Percentiles rank a stretch among this genome's conserved stretches.
These are phyloP conservation scores for Oscheius sp. DNA, from an alignment of 1,140 invertebrate genomes.

Conservation along the genomic window DNA sequence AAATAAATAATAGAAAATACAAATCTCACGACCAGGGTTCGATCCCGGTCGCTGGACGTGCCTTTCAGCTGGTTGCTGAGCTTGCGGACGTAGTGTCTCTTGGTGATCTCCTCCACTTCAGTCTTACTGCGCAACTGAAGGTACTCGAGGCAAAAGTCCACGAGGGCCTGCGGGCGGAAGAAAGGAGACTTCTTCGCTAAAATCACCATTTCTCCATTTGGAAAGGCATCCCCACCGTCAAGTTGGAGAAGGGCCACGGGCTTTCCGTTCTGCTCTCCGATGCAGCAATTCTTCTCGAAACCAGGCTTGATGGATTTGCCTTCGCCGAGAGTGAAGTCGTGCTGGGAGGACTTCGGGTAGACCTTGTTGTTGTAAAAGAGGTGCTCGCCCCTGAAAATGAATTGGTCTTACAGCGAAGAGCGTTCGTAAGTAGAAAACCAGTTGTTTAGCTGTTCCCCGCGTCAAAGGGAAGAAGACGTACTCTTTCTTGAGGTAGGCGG, in stretches of 20 bases:
- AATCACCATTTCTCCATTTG: too few relatives aligned
- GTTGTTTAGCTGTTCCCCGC: too few relatives aligned
- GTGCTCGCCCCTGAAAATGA: too few relatives aligned
- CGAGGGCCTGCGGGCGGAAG: not conserved
- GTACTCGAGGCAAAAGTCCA: not conserved
- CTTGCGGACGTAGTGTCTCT: not conserved
- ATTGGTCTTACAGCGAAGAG: too few relatives aligned
- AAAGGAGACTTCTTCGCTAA: conserved; percentile 31
- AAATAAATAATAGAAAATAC: too few relatives aligned
- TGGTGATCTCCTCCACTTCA: not conserved
- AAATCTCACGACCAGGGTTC: too few relatives aligned
- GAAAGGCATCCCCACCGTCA: too few relatives aligned
- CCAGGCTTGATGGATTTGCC: conserved; percentile 24
- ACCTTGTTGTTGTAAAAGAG: too few relatives aligned
- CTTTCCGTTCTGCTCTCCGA: conserved; percentile 9
- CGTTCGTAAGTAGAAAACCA: too few relatives aligned
- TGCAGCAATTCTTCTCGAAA: conserved; percentile 18
- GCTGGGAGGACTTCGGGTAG: not conserved
- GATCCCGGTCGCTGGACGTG: too few relatives aligned
- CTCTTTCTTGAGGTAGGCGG: too few relatives aligned
- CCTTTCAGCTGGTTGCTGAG: not conserved
- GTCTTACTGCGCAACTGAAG: not conserved
- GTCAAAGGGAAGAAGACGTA: too few relatives aligned
- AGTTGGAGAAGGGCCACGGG: not conserved
- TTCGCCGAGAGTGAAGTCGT: conserved; percentile 8